Conservation (phyloP, 2,797 vertebrate genomes). For the Psittacula echo region DNA sequence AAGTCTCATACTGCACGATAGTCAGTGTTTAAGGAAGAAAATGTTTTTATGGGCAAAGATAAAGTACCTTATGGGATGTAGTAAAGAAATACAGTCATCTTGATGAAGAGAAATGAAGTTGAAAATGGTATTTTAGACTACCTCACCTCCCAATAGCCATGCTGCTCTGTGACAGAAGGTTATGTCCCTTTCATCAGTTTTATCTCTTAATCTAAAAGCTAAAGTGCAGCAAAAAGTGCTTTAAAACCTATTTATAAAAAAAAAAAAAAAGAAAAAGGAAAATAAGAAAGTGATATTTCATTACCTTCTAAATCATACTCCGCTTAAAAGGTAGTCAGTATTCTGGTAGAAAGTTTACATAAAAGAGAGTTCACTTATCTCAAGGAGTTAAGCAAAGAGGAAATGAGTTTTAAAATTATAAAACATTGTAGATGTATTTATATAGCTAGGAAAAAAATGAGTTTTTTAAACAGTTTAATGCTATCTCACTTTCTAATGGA, state of each 20-base stretch:
- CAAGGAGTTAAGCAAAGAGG: slow-evolving; percentile 13
- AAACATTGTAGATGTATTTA: slow-evolving; percentile 11
- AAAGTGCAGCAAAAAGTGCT: slow-evolving; percentile 68
- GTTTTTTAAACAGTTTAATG: not conserved
- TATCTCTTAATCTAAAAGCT: slow-evolving; percentile 69
- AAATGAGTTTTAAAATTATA: slow-evolving; percentile 46
- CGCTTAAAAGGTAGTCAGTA: slow-evolving; percentile 39
- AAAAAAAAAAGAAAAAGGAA: not conserved
- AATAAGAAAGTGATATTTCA: slow-evolving; percentile 53
- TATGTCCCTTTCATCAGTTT: slow-evolving; percentile 62
- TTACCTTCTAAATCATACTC: slow-evolving; percentile 61
- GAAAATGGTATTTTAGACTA: slow-evolving; percentile 61
- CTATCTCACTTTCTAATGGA: not conserved
- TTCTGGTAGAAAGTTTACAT: slow-evolving; percentile 45
- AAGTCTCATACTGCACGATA: not conserved
- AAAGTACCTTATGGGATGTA: slow-evolving; percentile 21
- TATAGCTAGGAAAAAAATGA: not conserved
- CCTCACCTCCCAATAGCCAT: slow-evolving; percentile 42
- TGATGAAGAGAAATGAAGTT: slow-evolving; percentile 44
- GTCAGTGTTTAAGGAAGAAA: slow-evolving; percentile 1
- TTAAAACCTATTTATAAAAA: slow-evolving; percentile 49
- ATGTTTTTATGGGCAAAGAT: not conserved
- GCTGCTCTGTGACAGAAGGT: slow-evolving; percentile 47
- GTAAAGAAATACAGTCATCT: slow-evolving; percentile 29
- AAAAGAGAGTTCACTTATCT: slow-evolving; percentile 34